These are phyloP conservation scores for Cynopterus brachyotis DNA, from an alignment of 2,113 vertebrate species.

Conservation along the genomic window DNA sequence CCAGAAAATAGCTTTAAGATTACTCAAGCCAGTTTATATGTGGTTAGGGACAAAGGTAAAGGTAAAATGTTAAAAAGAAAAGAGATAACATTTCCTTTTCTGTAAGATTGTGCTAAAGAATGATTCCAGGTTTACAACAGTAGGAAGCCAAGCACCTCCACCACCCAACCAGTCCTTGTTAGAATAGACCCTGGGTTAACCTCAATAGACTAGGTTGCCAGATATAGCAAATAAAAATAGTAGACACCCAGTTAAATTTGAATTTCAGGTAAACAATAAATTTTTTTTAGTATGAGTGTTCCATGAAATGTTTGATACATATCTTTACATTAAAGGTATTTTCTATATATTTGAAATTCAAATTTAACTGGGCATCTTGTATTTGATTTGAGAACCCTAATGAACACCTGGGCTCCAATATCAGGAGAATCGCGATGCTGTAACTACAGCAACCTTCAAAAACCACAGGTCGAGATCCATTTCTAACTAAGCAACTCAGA, in stretches of 20 bases:
- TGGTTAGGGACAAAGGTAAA: background rate
- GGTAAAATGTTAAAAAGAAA: background rate
- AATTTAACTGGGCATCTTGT: background rate
- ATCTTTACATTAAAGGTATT: background rate
- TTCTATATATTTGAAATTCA: background rate
- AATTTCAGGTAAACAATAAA: background rate
- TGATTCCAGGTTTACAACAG: background rate
- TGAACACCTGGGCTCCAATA: background rate
- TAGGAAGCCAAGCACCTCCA: background rate
- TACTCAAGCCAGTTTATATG: background rate
- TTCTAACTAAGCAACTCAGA: background rate
- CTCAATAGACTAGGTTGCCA: background rate
- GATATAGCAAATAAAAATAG: background rate
- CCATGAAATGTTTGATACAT: background rate
- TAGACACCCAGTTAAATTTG: background rate
- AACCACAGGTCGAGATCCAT: background rate
- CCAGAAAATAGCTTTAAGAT: background rate
- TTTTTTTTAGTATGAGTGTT: background rate
- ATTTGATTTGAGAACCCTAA: background rate
- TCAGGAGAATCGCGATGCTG: background rate
- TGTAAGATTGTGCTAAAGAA: slow-evolving; percentile 20
- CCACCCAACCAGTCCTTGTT: background rate
- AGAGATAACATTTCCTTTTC: background rate
- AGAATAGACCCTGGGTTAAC: background rate
- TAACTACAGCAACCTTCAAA: background rate